These are phyloP conservation scores for Pristionchus mayeri DNA, from an alignment of 2,888 invertebrate species.

Conservation along the genomic window DNA sequence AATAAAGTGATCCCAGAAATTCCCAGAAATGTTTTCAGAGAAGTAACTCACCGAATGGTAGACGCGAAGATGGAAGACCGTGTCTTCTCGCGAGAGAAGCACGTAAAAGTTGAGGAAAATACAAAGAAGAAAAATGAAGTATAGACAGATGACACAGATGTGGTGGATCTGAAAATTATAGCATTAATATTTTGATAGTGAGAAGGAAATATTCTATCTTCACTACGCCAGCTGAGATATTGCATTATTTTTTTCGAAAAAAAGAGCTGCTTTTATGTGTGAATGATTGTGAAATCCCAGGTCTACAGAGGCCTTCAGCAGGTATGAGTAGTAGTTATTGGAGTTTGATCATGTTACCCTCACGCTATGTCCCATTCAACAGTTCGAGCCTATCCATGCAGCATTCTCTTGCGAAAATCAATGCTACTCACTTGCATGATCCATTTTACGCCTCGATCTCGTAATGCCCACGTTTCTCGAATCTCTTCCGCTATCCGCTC, in stretches of 20 bases:
- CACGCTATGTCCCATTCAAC: too few relatives aligned
- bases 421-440: slow-evolving; percentile 38
- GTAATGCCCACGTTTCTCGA: slow-evolving; percentile 34
- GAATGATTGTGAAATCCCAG: too few relatives aligned
- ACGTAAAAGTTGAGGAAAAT: slow-evolving; percentile 72
- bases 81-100: slow-evolving; percentile 68
- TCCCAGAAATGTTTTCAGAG: not conserved
- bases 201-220: too few relatives aligned
- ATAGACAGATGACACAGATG: slow-evolving; percentile 61
- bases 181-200: not conserved
- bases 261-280: too few relatives aligned
- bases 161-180: slow-evolving; percentile 63
- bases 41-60: slow-evolving; percentile 67
- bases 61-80: slow-evolving; percentile 71
- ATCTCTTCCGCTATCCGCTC: slow-evolving; percentile 43
- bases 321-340: too few relatives aligned
- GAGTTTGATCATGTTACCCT: too few relatives aligned
- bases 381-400: too few relatives aligned
- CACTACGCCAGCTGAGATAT: too few relatives aligned
- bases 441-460: slow-evolving; percentile 46
- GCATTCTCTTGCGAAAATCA: not conserved
- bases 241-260: too few relatives aligned
- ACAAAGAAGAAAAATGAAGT: slow-evolving; percentile 68
- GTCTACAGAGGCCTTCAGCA: too few relatives aligned
- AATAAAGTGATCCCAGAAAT: not conserved